phyloP scores from a whole-genome alignment of 2,113 vertebrate genomes.

The Budorcas taxicolor region DNA sequence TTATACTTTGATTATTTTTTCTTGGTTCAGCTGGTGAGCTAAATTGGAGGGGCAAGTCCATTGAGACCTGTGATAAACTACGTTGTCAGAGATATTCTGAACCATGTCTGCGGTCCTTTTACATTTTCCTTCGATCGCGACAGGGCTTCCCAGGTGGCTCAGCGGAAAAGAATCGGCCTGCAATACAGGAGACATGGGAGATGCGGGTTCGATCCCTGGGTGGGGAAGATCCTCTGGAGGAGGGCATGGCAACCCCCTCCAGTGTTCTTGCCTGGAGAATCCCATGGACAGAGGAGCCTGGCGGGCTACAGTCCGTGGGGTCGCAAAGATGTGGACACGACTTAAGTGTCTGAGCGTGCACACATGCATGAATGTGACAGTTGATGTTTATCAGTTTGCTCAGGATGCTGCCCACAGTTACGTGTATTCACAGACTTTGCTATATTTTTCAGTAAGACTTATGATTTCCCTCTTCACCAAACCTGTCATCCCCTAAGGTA shows the following conservation, averaged over 20 bases:
- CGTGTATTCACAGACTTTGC: no score
- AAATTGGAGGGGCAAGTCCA: fast-evolving
- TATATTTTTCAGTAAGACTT: background rate
- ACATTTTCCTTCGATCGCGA: fast-evolving
- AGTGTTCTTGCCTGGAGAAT: background rate
- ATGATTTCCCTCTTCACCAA: background rate
- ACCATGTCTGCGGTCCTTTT: background rate
- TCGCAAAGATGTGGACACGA: fast-evolving
- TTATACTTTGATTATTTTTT: background rate
- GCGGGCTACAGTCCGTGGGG: background rate
- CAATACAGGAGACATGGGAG: background rate
- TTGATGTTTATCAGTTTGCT: background rate
- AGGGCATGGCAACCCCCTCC: no score
- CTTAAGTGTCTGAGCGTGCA: background rate
- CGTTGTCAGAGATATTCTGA: background rate
- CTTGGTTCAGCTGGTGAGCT: no score
- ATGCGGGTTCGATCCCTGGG: background rate
- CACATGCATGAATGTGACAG: fast-evolving
- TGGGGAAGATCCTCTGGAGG: background rate
- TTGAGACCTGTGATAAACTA: background rate
- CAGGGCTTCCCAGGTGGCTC: background rate
- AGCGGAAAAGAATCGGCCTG: fast-evolving
- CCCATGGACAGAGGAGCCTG: background rate
- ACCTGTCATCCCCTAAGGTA: no score
- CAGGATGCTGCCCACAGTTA: background rate